phyloP scores from a whole-genome alignment of 2,888 invertebrate species.

The Oxycera nigricornis region DNA sequence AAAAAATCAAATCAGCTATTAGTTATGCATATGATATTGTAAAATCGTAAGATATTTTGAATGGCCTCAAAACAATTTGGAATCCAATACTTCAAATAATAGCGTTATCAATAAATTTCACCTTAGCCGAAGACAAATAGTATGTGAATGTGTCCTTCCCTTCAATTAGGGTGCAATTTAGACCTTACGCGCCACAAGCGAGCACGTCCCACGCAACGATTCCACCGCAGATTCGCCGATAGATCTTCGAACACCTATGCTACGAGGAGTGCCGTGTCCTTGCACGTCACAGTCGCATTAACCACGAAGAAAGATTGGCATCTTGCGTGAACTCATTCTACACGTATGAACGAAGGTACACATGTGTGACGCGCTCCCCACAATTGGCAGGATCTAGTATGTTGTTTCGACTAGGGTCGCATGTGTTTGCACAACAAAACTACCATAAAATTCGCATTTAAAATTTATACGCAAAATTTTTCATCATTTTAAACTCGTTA shows the following conservation, averaged over 20 bases:
- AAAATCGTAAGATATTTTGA: too few species aligned
- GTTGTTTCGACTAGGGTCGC: slow-evolving; percentile 30
- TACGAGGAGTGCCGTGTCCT: neutral
- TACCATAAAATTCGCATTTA: slow-evolving; percentile 48
- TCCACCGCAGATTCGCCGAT: slow-evolving; percentile 42
- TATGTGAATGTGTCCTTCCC: neutral
- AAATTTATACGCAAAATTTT: slow-evolving; percentile 48
- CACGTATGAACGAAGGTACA: neutral
- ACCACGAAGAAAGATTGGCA: slow-evolving; percentile 30
- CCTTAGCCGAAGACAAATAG: neutral
- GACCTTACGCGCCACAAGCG: slow-evolving; percentile 39
- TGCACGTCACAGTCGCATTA: slow-evolving; percentile 8
- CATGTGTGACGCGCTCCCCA: slow-evolving; percentile 11
- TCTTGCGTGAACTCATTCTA: slow-evolving; percentile 35
- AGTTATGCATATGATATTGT: too few species aligned
- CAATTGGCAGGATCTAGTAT: neutral
- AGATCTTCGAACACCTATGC: slow-evolving; percentile 35
- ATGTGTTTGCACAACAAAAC: slow-evolving; percentile 46
- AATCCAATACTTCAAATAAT: too few species aligned
- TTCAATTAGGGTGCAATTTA: slow-evolving; percentile 27
- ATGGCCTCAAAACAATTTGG: too few species aligned
- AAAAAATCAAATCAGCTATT: too few species aligned
- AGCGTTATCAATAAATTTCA: slow-evolving; percentile 22
- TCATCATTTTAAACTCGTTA: slow-evolving; percentile 48
- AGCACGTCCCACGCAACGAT: slow-evolving; percentile 44